These are phyloP conservation scores for Notoglanidium macrostoma DNA, from an alignment of 2,797 vertebrate genomes.

Conservation along the genomic window DNA sequence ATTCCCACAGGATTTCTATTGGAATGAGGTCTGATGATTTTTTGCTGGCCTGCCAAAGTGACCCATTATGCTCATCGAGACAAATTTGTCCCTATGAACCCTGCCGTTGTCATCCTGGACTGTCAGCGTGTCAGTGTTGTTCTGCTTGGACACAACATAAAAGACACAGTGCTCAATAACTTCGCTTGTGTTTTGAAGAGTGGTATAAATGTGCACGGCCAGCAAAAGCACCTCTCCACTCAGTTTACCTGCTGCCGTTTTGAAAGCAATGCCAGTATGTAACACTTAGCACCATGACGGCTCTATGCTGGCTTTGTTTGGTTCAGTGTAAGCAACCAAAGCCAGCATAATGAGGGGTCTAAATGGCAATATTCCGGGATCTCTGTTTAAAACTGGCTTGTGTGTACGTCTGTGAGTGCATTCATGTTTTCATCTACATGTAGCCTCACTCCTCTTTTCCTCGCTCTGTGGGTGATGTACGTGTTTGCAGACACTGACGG, in stretches of 20 bases:
- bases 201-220: no score
- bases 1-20: not conserved
- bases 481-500: slow-evolving; percentile 66
- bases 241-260: no score
- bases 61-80: not conserved
- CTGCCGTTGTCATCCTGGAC: not conserved
- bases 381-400: no score
- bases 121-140: not conserved
- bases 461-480: not conserved
- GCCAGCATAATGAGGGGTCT: no score
- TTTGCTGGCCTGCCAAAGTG: not conserved
- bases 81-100: not conserved
- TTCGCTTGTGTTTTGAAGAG: no score
- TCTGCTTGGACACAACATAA: not conserved
- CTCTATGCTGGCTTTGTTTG: no score
- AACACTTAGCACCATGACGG: no score
- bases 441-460: not conserved
- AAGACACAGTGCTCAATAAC: no score
- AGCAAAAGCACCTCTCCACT: no score
- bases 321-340: no score
- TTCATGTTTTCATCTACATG: not conserved
- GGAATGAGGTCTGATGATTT: not conserved
- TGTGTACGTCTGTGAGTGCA: not conserved
- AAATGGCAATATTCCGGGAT: no score
- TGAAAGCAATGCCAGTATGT: no score